Evolutionary conservation across 2,797 vertebrate species (phyloP).

Genomic region (Chaunax sp.): DNA sequence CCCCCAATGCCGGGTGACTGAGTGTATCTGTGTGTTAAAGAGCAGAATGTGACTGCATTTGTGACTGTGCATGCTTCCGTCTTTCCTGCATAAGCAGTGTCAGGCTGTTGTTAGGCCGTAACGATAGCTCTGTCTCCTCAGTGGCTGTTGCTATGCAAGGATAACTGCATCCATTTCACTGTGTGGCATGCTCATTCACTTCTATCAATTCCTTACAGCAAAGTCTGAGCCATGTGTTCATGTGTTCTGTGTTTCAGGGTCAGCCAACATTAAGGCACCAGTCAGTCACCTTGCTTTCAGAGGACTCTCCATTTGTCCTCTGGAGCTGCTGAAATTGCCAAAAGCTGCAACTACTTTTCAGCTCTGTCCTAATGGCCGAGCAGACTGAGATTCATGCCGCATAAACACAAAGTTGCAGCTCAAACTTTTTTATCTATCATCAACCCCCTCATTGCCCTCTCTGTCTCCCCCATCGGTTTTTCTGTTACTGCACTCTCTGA

Average conservation of each 20-base stretch:
- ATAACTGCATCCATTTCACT: conserved; percentile 55
- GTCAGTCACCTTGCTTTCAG: not conserved
- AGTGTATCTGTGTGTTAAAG: conserved; percentile 24
- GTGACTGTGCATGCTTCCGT: conserved; percentile 18
- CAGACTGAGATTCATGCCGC: not conserved
- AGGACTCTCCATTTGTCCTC: not conserved
- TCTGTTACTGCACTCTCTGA: conserved; percentile 7
- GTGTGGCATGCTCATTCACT: conserved; percentile 21
- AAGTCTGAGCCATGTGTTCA: conserved; percentile 2
- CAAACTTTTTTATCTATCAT: not conserved
- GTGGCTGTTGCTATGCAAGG: conserved; percentile 52
- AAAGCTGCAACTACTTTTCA: too few species aligned
- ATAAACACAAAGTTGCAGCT: conserved; percentile 7
- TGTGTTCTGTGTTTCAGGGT: conserved; percentile 9
- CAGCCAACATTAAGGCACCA: conserved; percentile 6
- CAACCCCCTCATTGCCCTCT: not conserved
- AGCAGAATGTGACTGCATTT: conserved; percentile 41
- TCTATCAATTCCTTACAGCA: conserved; percentile 26
- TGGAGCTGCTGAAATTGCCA: too few species aligned
- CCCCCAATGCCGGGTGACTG: conserved; percentile 35
- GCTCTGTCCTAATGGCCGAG: conserved; percentile 3
- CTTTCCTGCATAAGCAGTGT: conserved; percentile 50
- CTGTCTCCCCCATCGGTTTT: not conserved
- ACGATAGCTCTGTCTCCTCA: conserved; percentile 64
- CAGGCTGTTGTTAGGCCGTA: conserved; percentile 42